Evolutionary conservation across 2,888 invertebrate species (phyloP).

Genomic region (Eristalis intricaria): DNA sequence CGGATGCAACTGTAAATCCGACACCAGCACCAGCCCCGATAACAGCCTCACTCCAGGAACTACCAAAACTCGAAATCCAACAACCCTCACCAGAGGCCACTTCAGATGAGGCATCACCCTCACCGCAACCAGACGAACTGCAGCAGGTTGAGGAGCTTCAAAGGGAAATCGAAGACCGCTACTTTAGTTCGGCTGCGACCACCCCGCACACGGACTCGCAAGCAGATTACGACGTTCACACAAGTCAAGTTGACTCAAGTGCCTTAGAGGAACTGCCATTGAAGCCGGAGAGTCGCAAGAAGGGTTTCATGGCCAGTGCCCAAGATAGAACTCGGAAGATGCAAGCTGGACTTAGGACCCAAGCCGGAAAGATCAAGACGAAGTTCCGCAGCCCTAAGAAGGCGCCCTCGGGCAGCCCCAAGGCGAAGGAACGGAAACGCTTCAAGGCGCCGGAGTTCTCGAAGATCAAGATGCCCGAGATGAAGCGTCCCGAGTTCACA

Average conservation of each 20-base stretch:
- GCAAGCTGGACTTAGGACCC: slow-evolving; percentile 86
- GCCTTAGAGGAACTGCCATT: slow-evolving; percentile 85
- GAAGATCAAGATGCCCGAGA: slow-evolving; percentile 81
- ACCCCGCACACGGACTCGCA: slow-evolving; percentile 83
- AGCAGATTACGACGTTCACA: slow-evolving; percentile 86
- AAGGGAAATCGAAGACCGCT: slow-evolving; percentile 85
- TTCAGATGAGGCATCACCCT: slow-evolving; percentile 13
- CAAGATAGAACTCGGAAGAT: slow-evolving; percentile 83
- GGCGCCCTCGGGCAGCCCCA: slow-evolving; percentile 78
- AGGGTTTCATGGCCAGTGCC: slow-evolving; percentile 82
- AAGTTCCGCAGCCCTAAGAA: slow-evolving; percentile 83
- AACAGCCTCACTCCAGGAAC: slow-evolving; percentile 45
- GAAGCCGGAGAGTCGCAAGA: slow-evolving; percentile 83
- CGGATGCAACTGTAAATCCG: neutral
- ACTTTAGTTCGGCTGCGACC: slow-evolving; percentile 84
- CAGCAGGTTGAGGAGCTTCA: slow-evolving; percentile 84
- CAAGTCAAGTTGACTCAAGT: slow-evolving; percentile 86
- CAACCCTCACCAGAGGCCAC: slow-evolving; percentile 32
- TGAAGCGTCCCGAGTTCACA: slow-evolving; percentile 82
- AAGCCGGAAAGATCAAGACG: slow-evolving; percentile 88
- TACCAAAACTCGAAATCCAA: slow-evolving; percentile 75
- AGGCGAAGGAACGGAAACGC: slow-evolving; percentile 78
- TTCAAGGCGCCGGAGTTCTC: slow-evolving; percentile 80
- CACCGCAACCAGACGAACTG: slow-evolving; percentile 53
- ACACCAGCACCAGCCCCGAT: neutral